phyloP scores from a whole-genome alignment of 2,888 invertebrate species.

The Sminthurides aquaticus region DNA sequence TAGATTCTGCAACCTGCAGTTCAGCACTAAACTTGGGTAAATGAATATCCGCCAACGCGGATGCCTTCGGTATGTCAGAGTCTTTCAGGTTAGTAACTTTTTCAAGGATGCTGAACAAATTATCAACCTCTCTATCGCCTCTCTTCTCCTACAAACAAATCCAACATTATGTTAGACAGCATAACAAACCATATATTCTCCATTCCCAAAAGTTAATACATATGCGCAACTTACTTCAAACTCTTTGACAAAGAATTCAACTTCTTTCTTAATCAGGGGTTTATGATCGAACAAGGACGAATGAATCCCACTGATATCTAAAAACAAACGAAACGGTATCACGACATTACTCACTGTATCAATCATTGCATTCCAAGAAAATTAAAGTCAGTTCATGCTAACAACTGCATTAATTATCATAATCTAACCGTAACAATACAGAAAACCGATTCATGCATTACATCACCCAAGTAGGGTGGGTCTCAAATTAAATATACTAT shows the following conservation, averaged over 20 bases:
- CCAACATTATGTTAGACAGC: background rate
- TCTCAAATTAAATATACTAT: no score
- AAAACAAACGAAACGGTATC: no score
- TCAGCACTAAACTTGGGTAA: constrained; percentile 59
- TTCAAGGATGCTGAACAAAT: constrained; percentile 67
- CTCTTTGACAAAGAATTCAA: constrained; percentile 71
- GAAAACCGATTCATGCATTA: no score
- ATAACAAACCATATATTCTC: no score
- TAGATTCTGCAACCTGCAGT: constrained; percentile 54
- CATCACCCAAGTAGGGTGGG: no score
- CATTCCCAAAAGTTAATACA: no score
- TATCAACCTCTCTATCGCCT: constrained; percentile 69
- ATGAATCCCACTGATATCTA: constrained; percentile 77
- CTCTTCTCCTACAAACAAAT: constrained; percentile 59
- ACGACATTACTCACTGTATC: no score
- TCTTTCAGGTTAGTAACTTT: constrained; percentile 69
- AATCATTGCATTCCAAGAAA: no score
- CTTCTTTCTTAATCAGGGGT: constrained; percentile 77
- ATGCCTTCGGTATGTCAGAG: constrained; percentile 62
- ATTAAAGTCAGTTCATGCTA: no score
- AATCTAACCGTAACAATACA: no score
- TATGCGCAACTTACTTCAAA: constrained; percentile 61
- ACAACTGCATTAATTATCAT: no score
- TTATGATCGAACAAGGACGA: constrained; percentile 77
- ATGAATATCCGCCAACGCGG: constrained; percentile 56